Percentiles rank a stretch among this genome's conserved stretches.
Conservation (phyloP, 2,113 vertebrate species). For the Motacilla alba region DNA sequence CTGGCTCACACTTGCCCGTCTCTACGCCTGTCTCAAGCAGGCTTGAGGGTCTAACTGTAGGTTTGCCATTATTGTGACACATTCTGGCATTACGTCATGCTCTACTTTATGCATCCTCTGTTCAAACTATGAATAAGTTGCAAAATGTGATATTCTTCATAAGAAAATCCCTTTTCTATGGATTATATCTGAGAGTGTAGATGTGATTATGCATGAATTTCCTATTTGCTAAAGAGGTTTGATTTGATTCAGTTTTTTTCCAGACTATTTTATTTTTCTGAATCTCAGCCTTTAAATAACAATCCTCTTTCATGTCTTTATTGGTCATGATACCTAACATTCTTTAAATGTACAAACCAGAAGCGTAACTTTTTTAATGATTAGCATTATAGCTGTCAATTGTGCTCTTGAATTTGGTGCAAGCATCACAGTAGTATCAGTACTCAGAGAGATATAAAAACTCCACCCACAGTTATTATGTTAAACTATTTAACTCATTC, state of each 20-base stretch:
- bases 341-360: background rate
- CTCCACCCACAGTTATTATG: background rate
- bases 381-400: background rate
- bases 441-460: background rate
- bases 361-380: background rate
- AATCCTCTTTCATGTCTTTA: background rate
- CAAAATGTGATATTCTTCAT: background rate
- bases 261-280: background rate
- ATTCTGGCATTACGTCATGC: background rate
- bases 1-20: fast-evolving
- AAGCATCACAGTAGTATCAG: background rate
- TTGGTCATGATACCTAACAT: background rate
- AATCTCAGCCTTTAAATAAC: background rate
- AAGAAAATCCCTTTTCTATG: background rate
- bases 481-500: background rate
- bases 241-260: background rate
- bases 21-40: background rate
- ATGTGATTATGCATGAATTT: background rate
- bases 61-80: background rate
- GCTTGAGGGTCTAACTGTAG: background rate
- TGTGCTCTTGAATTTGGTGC: background rate
- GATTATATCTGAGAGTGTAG: background rate
- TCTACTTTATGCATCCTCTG: background rate
- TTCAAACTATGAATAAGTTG: background rate
- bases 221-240: background rate